Base-by-base conservation (phyloP, 2,113 vertebrate species). In the Benitochromis conjunctus region DNA sequence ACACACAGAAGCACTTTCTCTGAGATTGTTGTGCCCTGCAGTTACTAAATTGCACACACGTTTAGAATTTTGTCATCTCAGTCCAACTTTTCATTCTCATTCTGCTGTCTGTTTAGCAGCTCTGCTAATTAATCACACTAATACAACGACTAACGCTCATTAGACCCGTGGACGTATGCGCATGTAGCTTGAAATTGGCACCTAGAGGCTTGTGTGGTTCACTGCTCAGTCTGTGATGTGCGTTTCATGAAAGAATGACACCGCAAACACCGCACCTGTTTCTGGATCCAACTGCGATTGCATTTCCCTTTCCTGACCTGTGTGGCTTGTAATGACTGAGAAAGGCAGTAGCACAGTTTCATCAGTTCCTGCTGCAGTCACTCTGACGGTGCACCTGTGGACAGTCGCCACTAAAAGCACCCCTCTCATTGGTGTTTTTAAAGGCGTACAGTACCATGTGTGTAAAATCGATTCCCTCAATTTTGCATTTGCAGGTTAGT, bases 291-390 rank as follows among this genome's bases (percentile, higher is more conserved):
- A 51, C 24, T 74, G 69, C 2, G 2, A 74, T 9, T 1, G 26
- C 0, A 0, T 31, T 51, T 19, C 43, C 43, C 31, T 29, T 74
- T 51, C 43, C 24, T 51, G 43, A 51, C 69, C 69, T 46, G 1
- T 74, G 43, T 74, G 16, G 69, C 16, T 64, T 19, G 24, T 51
- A 74, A 74, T 74, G 24, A 74, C 46, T 16, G 41, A 51, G 24
- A 43, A 26, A 12, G 43, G 69, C 24, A 31, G 0, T 3, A 19
- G 5, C 69, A 19, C 9, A 0, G 43, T 31, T 51, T 12, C 43
- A 76, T 51, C 69, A 76, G 43, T 31, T 31, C 16, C 43, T 19
- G 18, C 69, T 31, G 69, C 66, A 46, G 66, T 46, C 38, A 6
- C 38, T 46, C 6, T 24, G 18, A 14, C 13, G 14, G 21, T 34